phyloP scores from a whole-genome alignment of 2,888 invertebrate species.

The Heliothis peltigera region DNA sequence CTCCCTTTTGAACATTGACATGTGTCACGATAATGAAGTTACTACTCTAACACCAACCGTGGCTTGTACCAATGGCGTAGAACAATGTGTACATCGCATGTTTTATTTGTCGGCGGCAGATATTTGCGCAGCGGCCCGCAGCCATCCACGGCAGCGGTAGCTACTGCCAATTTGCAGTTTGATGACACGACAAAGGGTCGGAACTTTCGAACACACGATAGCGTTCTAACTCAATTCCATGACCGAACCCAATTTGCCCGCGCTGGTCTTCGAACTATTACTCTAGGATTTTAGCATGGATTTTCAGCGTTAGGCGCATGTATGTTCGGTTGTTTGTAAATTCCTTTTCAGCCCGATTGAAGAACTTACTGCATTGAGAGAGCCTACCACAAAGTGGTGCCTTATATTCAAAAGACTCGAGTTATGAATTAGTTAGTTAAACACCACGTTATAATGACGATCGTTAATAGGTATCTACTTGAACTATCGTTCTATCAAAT shows the following conservation, averaged over 20 bases:
- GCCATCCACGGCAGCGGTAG: slow-evolving; percentile 59
- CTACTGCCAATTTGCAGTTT: slow-evolving; percentile 85
- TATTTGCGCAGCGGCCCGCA: slow-evolving; percentile 56
- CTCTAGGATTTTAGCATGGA: slow-evolving; percentile 44
- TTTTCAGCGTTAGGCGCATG: slow-evolving; percentile 20
- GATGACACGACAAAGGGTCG: slow-evolving; percentile 84
- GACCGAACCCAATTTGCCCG: slow-evolving; percentile 72
- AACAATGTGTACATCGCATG: slow-evolving; percentile 36
- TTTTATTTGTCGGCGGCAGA: slow-evolving; percentile 46
- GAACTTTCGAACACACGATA: slow-evolving; percentile 61
- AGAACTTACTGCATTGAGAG: too few species aligned
- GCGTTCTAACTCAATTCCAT: slow-evolving; percentile 75
- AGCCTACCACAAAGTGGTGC: background rate
- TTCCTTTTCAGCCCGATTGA: slow-evolving; percentile 5
- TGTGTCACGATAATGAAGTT: background rate
- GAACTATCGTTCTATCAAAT: too few species aligned
- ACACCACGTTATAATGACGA: too few species aligned
- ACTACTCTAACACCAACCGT: slow-evolving; percentile 3
- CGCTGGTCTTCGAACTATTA: slow-evolving; percentile 67
- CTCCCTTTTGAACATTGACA: background rate
- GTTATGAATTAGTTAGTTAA: too few species aligned
- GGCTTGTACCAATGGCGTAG: slow-evolving; percentile 11
- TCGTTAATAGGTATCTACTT: too few species aligned
- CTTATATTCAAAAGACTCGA: too few species aligned
- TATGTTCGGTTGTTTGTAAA: slow-evolving; percentile 2